These are phyloP conservation scores for Ctenomys sociabilis DNA, from an alignment of 2,113 vertebrate species.

Conservation along the genomic window DNA sequence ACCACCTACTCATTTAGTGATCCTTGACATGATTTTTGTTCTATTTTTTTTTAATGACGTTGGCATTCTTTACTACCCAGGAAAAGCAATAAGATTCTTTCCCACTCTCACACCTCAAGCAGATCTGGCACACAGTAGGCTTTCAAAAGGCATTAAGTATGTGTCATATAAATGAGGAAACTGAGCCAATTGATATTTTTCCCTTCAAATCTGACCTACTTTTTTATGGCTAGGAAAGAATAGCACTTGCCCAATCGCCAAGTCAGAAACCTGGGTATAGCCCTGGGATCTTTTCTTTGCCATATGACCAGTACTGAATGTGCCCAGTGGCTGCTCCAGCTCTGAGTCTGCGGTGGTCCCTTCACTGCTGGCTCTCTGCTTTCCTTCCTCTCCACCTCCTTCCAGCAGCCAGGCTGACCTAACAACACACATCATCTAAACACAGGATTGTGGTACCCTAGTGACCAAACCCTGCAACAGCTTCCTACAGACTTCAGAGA, in stretches of 20 bases:
- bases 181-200: conserved; percentile 4
- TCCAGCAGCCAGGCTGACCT: not conserved
- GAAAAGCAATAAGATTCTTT: not conserved
- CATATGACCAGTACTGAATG: not conserved
- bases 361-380: not conserved
- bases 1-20: not conserved
- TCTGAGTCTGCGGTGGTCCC: not conserved
- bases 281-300: not conserved
- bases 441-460: not conserved
- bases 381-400: not conserved
- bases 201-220: not conserved
- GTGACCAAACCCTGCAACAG: not conserved
- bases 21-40: not conserved
- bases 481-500: not conserved
- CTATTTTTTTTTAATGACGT: not conserved
- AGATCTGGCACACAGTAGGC: not conserved
- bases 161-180: not conserved
- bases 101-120: not conserved
- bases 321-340: not conserved
- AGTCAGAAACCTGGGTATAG: not conserved
- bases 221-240: not conserved
- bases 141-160: not conserved
- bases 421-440: not conserved
- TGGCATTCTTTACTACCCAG: not conserved
- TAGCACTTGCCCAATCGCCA: not conserved